Conservation (phyloP, 2,888 invertebrate species). For the Ophraella communa region DNA sequence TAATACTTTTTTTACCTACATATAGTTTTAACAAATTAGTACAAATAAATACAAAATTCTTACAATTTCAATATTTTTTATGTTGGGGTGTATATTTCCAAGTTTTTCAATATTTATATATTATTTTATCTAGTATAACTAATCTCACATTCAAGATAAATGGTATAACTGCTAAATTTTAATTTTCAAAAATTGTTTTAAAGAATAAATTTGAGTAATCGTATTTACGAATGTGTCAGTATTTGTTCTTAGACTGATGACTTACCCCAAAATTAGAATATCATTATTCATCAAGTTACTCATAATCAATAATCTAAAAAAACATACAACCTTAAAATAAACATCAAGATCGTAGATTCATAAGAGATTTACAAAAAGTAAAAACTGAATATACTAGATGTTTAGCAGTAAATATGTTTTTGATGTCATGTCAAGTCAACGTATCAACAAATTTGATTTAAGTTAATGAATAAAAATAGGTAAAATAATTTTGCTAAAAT, state of each 20-base stretch:
- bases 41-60: no score
- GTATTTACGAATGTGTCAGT: no score
- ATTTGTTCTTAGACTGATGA: background rate
- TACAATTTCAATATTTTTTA: no score
- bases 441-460: background rate
- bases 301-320: slow-evolving; percentile 3
- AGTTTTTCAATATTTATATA: no score
- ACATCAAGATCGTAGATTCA: background rate
- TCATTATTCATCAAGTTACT: background rate
- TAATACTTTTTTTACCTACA: no score
- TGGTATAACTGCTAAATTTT: no score
- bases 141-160: no score
- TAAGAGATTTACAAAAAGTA: background rate
- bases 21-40: no score
- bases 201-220: no score
- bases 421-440: background rate
- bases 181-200: no score
- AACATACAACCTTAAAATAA: background rate
- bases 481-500: background rate
- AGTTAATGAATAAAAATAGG: background rate
- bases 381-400: background rate
- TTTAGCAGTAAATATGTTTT: background rate
- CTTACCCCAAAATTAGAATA: background rate
- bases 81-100: no score
- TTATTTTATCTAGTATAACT: no score